These are phyloP conservation scores for Meghimatium bilineatum DNA, from an alignment of 2,888 invertebrate species.

Conservation along the genomic window DNA sequence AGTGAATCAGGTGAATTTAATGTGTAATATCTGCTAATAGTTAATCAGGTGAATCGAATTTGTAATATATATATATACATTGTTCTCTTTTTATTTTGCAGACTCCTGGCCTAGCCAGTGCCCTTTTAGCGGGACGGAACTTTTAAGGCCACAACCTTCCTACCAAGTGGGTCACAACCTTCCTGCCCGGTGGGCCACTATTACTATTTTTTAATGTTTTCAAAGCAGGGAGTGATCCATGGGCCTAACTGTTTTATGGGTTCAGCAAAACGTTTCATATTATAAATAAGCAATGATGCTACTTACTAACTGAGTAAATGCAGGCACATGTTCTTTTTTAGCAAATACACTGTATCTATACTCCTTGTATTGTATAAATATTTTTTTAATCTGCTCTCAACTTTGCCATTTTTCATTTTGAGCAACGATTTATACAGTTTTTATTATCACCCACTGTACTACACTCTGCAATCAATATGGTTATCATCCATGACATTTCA, in stretches of 20 bases:
- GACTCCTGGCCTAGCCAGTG: constrained; percentile 39
- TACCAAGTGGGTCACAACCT: constrained; percentile 11
- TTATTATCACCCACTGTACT: constrained; percentile 16
- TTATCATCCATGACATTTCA: constrained; percentile 5
- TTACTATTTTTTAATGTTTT: not conserved
- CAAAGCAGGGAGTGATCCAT: not conserved
- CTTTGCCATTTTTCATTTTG: constrained; percentile 33
- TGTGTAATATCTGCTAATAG: too few species aligned
- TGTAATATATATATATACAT: not conserved
- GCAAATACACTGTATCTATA: constrained; percentile 31
- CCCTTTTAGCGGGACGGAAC: constrained; percentile 46
- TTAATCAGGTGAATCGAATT: not conserved
- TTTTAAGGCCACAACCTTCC: constrained; percentile 33
- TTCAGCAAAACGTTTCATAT: constrained; percentile 5
- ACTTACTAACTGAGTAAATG: constrained; percentile 35
- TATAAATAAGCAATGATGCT: constrained; percentile 34
- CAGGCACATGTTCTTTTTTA: constrained; percentile 31
- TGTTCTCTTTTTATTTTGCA: constrained; percentile 1
- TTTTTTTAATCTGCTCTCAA: constrained; percentile 14
- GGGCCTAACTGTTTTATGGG: constrained; percentile 14
- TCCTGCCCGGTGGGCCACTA: constrained; percentile 1
- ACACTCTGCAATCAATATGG: not conserved
- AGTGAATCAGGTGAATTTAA: not conserved
- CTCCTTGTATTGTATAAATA: constrained; percentile 12
- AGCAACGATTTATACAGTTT: constrained; percentile 33